These are phyloP conservation scores for Phasia obesa DNA, from an alignment of 2,888 invertebrate species.

Conservation along the genomic window DNA sequence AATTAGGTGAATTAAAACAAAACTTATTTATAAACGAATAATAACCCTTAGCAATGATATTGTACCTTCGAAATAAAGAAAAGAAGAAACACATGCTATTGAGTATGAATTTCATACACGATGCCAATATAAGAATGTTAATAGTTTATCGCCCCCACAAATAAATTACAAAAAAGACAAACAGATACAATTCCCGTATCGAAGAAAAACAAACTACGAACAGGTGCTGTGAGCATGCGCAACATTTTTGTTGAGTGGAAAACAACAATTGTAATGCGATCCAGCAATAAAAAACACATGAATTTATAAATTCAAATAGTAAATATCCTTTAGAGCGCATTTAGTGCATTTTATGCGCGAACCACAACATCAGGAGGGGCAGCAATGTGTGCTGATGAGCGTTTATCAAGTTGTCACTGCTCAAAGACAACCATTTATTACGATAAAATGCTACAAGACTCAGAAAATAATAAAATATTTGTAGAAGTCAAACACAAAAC, in stretches of 20 bases:
- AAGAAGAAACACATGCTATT: slow-evolving; percentile 56
- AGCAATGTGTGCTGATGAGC: slow-evolving; percentile 77
- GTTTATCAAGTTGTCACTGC: slow-evolving; percentile 80
- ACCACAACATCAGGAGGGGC: slow-evolving; percentile 12
- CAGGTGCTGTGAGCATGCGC: slow-evolving; percentile 70
- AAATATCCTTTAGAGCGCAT: slow-evolving; percentile 63
- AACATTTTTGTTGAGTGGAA: slow-evolving; percentile 29
- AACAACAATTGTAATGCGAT: slow-evolving; percentile 32
- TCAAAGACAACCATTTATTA: slow-evolving; percentile 69
- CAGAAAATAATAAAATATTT: background rate
- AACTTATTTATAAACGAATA: background rate
- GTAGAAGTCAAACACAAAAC: background rate
- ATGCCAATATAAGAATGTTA: background rate
- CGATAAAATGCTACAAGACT: slow-evolving; percentile 9
- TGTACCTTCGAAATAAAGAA: slow-evolving; percentile 8
- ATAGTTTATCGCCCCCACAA: slow-evolving; percentile 62
- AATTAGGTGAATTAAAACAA: slow-evolving; percentile 48
- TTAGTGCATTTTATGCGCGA: background rate
- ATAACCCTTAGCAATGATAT: slow-evolving; percentile 58
- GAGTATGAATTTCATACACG: background rate
- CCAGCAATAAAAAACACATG: slow-evolving; percentile 31
- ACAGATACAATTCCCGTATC: background rate
- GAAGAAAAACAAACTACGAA: slow-evolving; percentile 31
- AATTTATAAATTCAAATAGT: slow-evolving; percentile 21
- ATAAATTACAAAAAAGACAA: slow-evolving; percentile 9